Conservation (phyloP, 2,888 invertebrate species). For the Acronicta psi region DNA sequence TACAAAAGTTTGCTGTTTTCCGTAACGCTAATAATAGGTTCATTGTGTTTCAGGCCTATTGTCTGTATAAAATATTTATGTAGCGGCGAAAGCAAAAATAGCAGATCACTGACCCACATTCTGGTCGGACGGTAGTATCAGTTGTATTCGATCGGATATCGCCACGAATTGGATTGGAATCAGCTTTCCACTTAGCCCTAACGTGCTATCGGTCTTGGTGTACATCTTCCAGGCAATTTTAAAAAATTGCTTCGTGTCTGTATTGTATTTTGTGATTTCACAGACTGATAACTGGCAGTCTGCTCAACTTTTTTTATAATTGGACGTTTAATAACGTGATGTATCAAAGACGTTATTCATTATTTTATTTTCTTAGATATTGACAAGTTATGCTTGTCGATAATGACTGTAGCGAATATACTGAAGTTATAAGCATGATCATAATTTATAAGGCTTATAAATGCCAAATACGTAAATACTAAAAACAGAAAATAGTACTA, state of each 20-base stretch:
- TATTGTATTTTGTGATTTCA: slow-evolving; percentile 37
- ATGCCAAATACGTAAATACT: too few species aligned
- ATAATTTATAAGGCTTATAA: too few species aligned
- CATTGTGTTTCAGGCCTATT: slow-evolving; percentile 23
- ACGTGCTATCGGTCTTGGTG: slow-evolving; percentile 34
- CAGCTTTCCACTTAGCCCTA: slow-evolving; percentile 43
- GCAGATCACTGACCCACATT: slow-evolving; percentile 55
- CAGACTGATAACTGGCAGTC: slow-evolving; percentile 23
- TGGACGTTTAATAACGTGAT: not conserved
- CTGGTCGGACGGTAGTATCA: slow-evolving; percentile 23
- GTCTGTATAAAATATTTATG: slow-evolving; percentile 46
- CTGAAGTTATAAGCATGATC: too few species aligned
- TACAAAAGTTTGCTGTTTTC: slow-evolving; percentile 2
- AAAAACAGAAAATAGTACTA: not conserved
- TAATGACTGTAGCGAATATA: too few species aligned
- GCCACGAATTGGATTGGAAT: slow-evolving; percentile 39
- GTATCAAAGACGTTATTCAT: too few species aligned
- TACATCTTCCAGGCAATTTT: slow-evolving; percentile 35
- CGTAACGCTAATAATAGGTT: slow-evolving; percentile 10
- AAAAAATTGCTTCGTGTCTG: slow-evolving; percentile 25
- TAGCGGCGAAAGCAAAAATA: slow-evolving; percentile 40
- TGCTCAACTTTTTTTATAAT: slow-evolving; percentile 16
- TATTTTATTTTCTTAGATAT: too few species aligned
- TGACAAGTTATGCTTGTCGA: slow-evolving; percentile 1
- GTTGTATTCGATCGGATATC: slow-evolving; percentile 40